Conservation (phyloP, 2,888 invertebrate species). For the Meganola albula region DNA sequence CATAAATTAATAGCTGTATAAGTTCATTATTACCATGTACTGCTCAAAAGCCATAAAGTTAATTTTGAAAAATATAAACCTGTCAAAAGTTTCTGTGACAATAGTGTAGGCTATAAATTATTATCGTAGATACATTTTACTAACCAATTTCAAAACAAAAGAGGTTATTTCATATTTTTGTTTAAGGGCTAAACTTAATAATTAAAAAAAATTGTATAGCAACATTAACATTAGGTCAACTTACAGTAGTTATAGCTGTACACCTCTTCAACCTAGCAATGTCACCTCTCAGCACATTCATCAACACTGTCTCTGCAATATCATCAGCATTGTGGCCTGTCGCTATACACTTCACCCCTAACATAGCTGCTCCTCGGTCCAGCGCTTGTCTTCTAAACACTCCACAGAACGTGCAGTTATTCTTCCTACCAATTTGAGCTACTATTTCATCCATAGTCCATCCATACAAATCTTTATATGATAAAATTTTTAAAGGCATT, state of each 20-base stretch:
- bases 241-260: constrained; percentile 92
- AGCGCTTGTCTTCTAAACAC: constrained; percentile 97
- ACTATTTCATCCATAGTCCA: constrained; percentile 99
- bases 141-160: too few species aligned
- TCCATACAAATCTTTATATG: constrained; percentile 97
- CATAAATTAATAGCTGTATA: too few species aligned
- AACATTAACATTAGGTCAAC: too few species aligned
- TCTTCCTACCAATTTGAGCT: constrained; percentile 88
- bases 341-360: constrained; percentile 94
- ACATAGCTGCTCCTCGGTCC: constrained; percentile 93
- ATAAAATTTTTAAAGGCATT: constrained; percentile 95
- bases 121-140: too few species aligned
- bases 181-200: too few species aligned
- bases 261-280: constrained; percentile 95
- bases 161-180: too few species aligned
- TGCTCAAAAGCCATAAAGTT: too few species aligned
- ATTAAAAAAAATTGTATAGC: too few species aligned
- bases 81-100: too few species aligned
- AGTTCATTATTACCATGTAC: too few species aligned
- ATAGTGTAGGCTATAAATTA: too few species aligned
- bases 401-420: constrained; percentile 98
- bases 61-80: too few species aligned
- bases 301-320: constrained; percentile 98
- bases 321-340: constrained; percentile 99
- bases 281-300: constrained; percentile 98